Percentiles rank a stretch among this genome's conserved stretches.
Conservation (phyloP, 2,113 vertebrate species). For the Nyctibius bracteatus region DNA sequence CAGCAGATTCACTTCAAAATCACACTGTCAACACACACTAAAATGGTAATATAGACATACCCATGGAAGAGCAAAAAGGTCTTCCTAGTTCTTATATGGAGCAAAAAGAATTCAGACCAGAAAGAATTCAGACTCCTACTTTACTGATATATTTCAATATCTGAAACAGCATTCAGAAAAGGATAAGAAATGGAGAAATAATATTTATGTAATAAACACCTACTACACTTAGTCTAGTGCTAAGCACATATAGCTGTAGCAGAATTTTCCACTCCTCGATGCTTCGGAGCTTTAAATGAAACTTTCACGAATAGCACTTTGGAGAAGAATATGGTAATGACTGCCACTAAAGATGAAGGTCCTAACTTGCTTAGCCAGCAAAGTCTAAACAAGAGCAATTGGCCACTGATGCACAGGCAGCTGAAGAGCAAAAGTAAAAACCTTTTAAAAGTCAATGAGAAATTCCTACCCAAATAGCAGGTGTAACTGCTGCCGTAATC, state of each 20-base stretch:
- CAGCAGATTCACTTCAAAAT: not conserved
- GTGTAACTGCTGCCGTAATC: not conserved
- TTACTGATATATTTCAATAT: not conserved
- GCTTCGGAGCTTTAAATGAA: not conserved
- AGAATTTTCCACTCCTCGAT: not conserved
- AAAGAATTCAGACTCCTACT: not conserved
- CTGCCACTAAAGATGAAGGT: not conserved
- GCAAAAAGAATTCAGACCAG: not conserved
- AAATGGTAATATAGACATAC: not conserved
- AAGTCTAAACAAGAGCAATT: not conserved
- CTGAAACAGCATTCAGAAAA: not conserved
- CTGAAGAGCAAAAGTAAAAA: not conserved
- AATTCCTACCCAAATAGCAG: not conserved
- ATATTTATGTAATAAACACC: not conserved
- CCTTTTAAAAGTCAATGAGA: not conserved
- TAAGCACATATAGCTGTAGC: not conserved
- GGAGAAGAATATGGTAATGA: not conserved
- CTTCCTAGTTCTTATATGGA: not conserved
- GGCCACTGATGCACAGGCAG: not conserved
- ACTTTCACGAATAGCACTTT: not conserved
- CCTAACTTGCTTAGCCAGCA: not conserved
- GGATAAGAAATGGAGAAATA: not conserved
- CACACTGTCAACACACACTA: not conserved
- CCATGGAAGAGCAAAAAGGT: not conserved
- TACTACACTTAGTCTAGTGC: not conserved